Evolutionary conservation across 2,797 vertebrate species (phyloP).

Genomic region (Triplophysa bombifrons): DNA sequence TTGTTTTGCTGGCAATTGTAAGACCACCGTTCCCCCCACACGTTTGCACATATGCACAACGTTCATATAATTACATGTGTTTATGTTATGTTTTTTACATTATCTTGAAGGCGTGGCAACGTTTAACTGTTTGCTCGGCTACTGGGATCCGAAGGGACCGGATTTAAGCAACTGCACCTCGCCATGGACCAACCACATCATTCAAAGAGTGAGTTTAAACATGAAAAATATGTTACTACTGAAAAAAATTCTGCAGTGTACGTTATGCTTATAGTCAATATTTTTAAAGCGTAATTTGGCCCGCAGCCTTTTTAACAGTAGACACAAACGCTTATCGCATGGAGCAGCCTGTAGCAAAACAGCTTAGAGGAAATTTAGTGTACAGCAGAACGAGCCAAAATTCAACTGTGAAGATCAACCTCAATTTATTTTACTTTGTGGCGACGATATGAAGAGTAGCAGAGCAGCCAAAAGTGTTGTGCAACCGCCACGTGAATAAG

Average conservation of each 20-base stretch:
- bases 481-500: not conserved
- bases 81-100: constrained; percentile 24
- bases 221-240: constrained; percentile 30
- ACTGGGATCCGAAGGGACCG: constrained; percentile 93
- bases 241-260: constrained; percentile 13
- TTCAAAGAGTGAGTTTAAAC: constrained; percentile 88
- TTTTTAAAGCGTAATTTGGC: constrained; percentile 42
- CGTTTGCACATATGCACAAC: not conserved
- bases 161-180: constrained; percentile 99
- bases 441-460: not conserved
- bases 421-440: constrained; percentile 42
- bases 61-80: not conserved
- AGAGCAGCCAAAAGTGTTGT: not conserved
- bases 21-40: not conserved
- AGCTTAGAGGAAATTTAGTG: constrained; percentile 42
- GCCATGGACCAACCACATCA: constrained; percentile 97
- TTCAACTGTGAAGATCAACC: constrained; percentile 32
- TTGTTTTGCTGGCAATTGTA: constrained; percentile 19
- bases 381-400: constrained; percentile 38
- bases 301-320: constrained; percentile 19
- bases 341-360: constrained; percentile 45
- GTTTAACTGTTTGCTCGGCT: constrained; percentile 87
- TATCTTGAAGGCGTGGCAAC: constrained; percentile 88
- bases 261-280: constrained; percentile 20
- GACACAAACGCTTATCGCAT: constrained; percentile 37